Conservation (phyloP, 2,113 vertebrate genomes). For the Catharus fuscescens region DNA sequence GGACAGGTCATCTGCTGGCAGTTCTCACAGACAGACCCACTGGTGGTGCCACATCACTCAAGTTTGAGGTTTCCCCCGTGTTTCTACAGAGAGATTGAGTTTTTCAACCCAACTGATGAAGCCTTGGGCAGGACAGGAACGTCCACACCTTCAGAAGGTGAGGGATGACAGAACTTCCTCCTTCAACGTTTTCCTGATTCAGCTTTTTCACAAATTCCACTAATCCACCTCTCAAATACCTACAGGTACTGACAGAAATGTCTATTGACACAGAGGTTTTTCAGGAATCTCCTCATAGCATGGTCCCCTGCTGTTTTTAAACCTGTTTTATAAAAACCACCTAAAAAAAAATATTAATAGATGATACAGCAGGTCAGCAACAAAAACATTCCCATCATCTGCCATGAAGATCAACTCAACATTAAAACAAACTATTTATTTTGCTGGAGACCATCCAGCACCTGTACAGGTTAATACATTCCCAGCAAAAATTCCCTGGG, state of each 20-base stretch:
- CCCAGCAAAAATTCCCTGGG: not conserved
- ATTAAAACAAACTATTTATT: not conserved
- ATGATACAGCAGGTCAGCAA: not conserved
- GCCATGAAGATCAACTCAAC: not conserved
- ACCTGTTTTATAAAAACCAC: not conserved
- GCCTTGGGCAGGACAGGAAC: not conserved
- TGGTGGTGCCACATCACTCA: accelerated
- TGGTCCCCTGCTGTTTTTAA: not conserved
- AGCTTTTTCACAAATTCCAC: not conserved
- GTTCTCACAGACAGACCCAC: not conserved
- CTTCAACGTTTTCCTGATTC: not conserved
- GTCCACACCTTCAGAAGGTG: accelerated
- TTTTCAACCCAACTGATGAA: not conserved
- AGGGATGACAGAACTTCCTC: not conserved
- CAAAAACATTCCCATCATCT: not conserved
- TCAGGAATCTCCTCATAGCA: not conserved
- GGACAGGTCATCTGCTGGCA: not conserved
- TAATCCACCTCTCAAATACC: not conserved
- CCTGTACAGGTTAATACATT: not conserved
- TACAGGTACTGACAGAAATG: not conserved
- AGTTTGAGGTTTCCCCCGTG: not conserved
- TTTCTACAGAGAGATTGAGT: not conserved
- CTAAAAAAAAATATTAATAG: not conserved
- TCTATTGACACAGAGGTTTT: not conserved
- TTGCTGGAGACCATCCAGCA: not conserved